Evolutionary conservation across 2,113 vertebrate species (phyloP).

Genomic region (Aramus guarauna): DNA sequence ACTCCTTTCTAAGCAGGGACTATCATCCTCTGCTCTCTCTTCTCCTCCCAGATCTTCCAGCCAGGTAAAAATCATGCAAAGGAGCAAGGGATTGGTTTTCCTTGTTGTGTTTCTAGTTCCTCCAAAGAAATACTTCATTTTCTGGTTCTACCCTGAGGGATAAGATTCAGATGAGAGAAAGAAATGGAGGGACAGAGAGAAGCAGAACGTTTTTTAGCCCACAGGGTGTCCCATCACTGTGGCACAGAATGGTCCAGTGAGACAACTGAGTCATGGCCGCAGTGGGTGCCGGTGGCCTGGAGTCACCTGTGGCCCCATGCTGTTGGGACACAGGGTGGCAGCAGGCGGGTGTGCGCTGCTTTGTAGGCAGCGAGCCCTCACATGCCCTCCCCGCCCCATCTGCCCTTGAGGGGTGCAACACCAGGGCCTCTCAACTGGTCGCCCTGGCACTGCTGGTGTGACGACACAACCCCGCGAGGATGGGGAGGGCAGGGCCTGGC

Average conservation of each 20-base stretch:
- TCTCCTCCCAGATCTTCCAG: not conserved
- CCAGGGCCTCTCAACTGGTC: not conserved
- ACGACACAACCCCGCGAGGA: not conserved
- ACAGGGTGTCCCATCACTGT: accelerated
- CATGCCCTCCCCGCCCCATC: accelerated
- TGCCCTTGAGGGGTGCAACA: not conserved
- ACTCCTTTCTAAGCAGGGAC: not conserved
- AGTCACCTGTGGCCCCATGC: not conserved
- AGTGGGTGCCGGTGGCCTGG: not conserved
- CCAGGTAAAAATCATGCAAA: not conserved
- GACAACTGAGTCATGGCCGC: accelerated
- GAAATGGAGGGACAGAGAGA: not conserved
- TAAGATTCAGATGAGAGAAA: not conserved
- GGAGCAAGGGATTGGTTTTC: not conserved
- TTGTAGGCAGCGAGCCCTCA: not conserved
- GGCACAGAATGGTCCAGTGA: not conserved
- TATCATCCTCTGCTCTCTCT: not conserved
- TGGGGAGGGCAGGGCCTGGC: not conserved
- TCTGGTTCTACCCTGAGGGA: not conserved
- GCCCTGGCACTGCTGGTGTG: not conserved
- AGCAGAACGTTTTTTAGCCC: not conserved
- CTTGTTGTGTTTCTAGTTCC: not conserved
- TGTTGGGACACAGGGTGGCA: not conserved
- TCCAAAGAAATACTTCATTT: not conserved
- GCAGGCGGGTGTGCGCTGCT: not conserved